A percentile compares a stretch with the other conserved stretches of the same genome.
Conservation (phyloP, 2,113 vertebrate genomes). For the Vireo altiloquus region DNA sequence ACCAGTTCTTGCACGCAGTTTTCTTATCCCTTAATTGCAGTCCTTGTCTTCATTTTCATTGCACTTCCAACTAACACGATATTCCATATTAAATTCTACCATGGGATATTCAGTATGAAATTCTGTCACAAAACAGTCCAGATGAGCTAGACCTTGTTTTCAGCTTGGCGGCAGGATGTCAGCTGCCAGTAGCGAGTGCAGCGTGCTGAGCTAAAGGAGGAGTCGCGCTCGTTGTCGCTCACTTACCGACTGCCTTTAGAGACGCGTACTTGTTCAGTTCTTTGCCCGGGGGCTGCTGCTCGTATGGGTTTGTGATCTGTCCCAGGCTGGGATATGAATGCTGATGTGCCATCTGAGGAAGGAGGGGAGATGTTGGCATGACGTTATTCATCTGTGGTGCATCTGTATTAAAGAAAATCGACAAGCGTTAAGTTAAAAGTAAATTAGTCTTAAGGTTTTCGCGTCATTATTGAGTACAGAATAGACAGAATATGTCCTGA, state of each 20-base stretch:
- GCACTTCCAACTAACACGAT: neutral
- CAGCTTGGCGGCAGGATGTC: neutral
- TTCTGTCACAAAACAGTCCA: neutral
- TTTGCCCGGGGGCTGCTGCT: constrained; percentile 89
- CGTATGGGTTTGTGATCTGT: constrained; percentile 92
- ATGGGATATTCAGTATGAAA: neutral
- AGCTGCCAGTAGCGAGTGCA: neutral
- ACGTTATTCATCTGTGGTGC: constrained; percentile 89
- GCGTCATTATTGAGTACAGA: neutral
- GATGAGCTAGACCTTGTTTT: neutral
- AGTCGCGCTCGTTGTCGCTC: neutral
- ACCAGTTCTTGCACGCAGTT: neutral
- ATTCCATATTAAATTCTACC: neutral
- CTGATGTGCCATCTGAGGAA: constrained; percentile 86
- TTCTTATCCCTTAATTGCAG: neutral
- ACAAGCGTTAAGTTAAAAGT: neutral
- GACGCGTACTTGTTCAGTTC: constrained; percentile 97
- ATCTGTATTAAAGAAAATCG: constrained; percentile 71
- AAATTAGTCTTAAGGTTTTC: neutral
- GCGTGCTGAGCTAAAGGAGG: neutral
- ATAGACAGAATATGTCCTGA: neutral
- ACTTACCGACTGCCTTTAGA: constrained; percentile 96
- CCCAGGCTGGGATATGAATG: constrained; percentile 89
- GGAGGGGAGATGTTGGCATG: constrained; percentile 79
- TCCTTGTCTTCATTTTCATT: neutral